phyloP scores from a whole-genome alignment of 2,113 vertebrate genomes.

The Entosphenus tridentatus region DNA sequence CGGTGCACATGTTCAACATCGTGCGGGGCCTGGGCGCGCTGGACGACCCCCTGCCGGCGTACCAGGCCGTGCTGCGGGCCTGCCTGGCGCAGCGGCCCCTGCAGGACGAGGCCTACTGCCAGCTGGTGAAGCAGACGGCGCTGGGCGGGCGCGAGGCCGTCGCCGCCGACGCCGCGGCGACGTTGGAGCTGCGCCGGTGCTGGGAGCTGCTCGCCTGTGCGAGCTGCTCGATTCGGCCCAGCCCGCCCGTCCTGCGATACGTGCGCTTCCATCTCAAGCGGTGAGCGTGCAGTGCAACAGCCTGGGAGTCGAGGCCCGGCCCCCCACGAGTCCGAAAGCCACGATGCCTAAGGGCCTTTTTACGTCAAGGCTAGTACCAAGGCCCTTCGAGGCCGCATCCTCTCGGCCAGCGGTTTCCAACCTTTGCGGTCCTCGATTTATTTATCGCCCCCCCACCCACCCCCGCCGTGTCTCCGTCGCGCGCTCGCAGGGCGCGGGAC shows the following conservation, averaged over 20 bases:
- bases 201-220: slow-evolving; percentile 3
- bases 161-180: slow-evolving; percentile 32
- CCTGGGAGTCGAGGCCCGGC: too few species aligned
- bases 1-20: neutral
- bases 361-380: too few species aligned
- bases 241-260: slow-evolving; percentile 2
- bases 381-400: too few species aligned
- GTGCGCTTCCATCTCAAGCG: slow-evolving; percentile 4
- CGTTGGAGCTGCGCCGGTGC: slow-evolving; percentile 39
- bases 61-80: neutral
- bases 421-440: too few species aligned
- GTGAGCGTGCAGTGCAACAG: neutral
- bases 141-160: slow-evolving; percentile 13
- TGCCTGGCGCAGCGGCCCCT: slow-evolving; percentile 1
- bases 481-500: neutral
- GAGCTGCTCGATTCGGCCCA: neutral
- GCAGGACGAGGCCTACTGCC: neutral
- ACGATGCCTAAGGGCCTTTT: too few species aligned
- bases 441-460: too few species aligned
- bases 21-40: slow-evolving; percentile 2
- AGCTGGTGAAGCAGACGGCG: slow-evolving; percentile 3
- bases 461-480: too few species aligned
- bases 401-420: too few species aligned
- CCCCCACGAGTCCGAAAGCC: too few species aligned
- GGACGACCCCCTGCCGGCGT: neutral